Evolutionary conservation across 2,888 invertebrate species (phyloP), one percentile per base, ranked within the genome.

Genomic region (Thereva nobilitata): DNA sequence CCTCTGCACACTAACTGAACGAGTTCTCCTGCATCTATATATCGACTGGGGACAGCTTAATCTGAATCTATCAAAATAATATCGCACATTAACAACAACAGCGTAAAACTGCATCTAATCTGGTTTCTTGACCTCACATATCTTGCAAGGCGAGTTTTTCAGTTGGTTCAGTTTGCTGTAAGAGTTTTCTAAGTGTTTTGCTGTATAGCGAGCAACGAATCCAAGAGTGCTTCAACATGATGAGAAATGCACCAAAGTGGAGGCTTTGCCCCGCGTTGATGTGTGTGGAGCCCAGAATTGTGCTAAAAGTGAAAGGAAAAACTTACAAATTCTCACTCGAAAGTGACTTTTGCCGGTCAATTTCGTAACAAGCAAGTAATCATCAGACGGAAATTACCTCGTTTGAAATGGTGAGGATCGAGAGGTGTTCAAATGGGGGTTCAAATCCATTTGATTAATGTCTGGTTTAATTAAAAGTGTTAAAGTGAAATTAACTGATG

Each of bases 301-400:
- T 59, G 57, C 57, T 59, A 59, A 59, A 59, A 59, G 57, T 59
- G 57, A 59, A 59, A 59, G 57, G 57, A 5, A 59, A 47, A 38
- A 47, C 47, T 23, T 47, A 45, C 12, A 45, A 37, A 59, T 59
- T 59, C 57, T 59, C 47, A 47, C 38, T 10, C 23, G 23, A 23
- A 23, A 23, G 23, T 23, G 23, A 23, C 23, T 23, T 23, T 23
- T 23, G 23, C 23, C 23, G 23, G 23, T 23, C 23, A 23, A 23
- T 23, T 23, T 23, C 23, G 23, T 23, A 23, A 23, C 23, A 1
- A 23, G 23, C 23, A 9, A 9, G 37, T 10, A 23, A 50, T 10
- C 38, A 53, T 9, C 3, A 53, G 37, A 37, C 37, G 23, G 23
- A 23, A 23, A 23, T 23, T 23, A 23, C 23, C 23, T 23, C 23